phyloP scores from a whole-genome alignment of 2,113 vertebrate species.

The Rallus limicola region DNA sequence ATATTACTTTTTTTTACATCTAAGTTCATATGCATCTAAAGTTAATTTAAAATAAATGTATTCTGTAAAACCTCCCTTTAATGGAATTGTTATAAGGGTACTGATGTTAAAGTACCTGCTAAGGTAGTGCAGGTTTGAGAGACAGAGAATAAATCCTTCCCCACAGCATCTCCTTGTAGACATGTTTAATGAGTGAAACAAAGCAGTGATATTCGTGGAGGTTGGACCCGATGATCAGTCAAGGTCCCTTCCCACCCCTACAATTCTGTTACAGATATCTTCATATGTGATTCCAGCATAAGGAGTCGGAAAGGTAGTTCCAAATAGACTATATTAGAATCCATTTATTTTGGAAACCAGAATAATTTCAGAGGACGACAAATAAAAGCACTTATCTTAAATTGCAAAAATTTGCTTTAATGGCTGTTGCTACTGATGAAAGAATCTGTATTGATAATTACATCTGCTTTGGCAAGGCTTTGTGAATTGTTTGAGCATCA shows the following conservation, averaged over 20 bases:
- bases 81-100: not conserved
- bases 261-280: not conserved
- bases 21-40: not conserved
- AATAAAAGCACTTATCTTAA: not conserved
- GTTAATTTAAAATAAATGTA: not conserved
- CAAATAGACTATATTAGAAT: not conserved
- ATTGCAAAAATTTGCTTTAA: not conserved
- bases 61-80: not conserved
- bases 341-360: not conserved
- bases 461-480: not conserved
- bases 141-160: not conserved
- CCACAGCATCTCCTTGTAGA: not conserved
- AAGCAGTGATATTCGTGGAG: not conserved
- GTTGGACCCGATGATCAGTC: too few relatives aligned
- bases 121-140: not conserved
- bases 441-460: not conserved
- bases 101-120: not conserved
- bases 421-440: not conserved
- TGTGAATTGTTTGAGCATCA: not conserved
- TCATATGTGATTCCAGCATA: not conserved
- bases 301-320: not conserved
- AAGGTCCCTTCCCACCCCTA: too few relatives aligned
- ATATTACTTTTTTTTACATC: not conserved
- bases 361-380: not conserved
- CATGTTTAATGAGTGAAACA: not conserved